phyloP scores from a whole-genome alignment of 2,797 vertebrate genomes.

The Microhierax caerulescens region DNA sequence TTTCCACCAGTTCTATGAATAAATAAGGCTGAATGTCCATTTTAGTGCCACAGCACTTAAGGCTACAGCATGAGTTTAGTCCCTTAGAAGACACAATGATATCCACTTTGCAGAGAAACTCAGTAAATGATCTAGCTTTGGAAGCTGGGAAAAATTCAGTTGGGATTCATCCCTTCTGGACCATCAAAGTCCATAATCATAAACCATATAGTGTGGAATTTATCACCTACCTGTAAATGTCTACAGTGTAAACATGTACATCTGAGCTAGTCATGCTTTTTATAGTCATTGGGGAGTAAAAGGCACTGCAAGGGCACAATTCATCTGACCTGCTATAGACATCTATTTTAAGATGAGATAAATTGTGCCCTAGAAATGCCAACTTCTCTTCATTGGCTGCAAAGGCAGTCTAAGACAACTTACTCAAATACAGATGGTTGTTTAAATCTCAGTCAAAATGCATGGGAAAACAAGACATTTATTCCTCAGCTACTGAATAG shows the following conservation, averaged over 20 bases:
- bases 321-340: background rate
- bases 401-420: background rate
- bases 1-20: background rate
- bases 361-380: conserved; percentile 5
- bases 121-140: background rate
- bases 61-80: background rate
- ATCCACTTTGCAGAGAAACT: background rate
- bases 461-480: background rate
- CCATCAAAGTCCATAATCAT: conserved; percentile 5
- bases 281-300: background rate
- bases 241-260: background rate
- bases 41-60: background rate
- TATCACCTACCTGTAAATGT: conserved; percentile 7
- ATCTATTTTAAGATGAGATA: conserved; percentile 34
- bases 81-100: background rate
- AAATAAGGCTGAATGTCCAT: background rate
- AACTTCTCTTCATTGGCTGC: background rate
- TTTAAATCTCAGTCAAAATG: background rate
- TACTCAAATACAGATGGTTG: background rate
- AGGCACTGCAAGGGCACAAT: background rate
- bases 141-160: background rate
- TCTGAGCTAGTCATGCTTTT: background rate
- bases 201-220: background rate
- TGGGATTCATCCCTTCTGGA: background rate
- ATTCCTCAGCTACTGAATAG: background rate